These are phyloP conservation scores for Diabrotica undecimpunctata DNA, from an alignment of 1,140 invertebrate genomes.

Conservation along the genomic window DNA sequence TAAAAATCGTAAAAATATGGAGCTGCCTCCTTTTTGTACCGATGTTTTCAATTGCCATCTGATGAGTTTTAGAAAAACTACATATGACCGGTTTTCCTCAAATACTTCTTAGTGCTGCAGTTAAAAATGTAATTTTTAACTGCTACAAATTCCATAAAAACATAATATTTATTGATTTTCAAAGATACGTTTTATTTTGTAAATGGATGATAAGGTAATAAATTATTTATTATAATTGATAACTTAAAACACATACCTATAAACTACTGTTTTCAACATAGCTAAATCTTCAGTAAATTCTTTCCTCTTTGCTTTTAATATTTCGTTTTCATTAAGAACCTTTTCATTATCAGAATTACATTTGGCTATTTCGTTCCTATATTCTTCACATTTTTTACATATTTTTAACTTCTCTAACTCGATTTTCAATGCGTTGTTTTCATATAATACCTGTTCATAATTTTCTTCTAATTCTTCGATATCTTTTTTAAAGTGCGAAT, in stretches of 20 bases:
- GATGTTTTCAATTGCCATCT: no score
- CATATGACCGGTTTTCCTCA: no score
- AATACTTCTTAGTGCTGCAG: no score
- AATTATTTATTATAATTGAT: no score
- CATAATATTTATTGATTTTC: no score
- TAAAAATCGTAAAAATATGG: no score
- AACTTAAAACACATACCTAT: conserved; percentile 45
- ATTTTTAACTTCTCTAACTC: conserved; percentile 33
- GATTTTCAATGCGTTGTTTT: conserved; percentile 15
- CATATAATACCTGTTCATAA: conserved; percentile 30
- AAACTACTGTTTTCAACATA: conserved; percentile 65
- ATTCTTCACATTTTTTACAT: conserved; percentile 45
- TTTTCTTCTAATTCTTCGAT: conserved; percentile 33
- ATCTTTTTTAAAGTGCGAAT: conserved; percentile 36
- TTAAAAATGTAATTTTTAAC: no score
- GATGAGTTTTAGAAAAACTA: no score
- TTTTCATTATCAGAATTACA: conserved; percentile 34
- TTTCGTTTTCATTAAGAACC: conserved; percentile 47
- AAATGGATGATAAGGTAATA: no score
- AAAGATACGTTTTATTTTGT: no score
- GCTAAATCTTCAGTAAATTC: conserved; percentile 57
- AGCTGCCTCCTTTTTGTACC: no score
- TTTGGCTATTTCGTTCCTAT: conserved; percentile 45
- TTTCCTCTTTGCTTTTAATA: conserved; percentile 50
- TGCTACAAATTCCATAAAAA: no score